Base-by-base conservation (phyloP, 1,140 invertebrate species). In the Drosophila kepulauana region DNA sequence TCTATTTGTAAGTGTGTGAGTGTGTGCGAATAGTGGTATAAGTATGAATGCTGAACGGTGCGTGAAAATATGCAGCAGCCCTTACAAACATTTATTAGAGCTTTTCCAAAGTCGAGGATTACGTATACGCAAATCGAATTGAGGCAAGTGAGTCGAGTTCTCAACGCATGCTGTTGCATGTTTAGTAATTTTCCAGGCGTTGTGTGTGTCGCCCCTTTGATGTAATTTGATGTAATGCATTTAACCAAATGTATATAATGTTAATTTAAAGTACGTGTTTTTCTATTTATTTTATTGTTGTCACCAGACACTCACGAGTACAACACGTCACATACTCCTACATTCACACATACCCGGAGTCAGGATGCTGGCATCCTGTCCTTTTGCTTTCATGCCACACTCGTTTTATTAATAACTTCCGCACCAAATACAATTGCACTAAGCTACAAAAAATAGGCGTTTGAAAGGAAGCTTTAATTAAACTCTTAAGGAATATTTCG, bases 361-460 rank as follows among this genome's bases (percentile, higher is more conserved):
- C 45, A 43, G 48, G 63, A 56, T 11, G 28, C 35, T 54, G 69
- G 28, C 58, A 65, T 64, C n/a, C 35, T 68, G 70, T 61, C 52
- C 62, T 64, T 64, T 70, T 28, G 43, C 64, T 59, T 65, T 69
- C 51, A 48, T 11, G 20, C 16, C 10, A 62, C 72, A 64, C 62
- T 68, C 66, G 58, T 84, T 81, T 78, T 80, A 82, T 87, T 75
- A 82, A 87, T 88, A 87, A 80, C 79, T 77, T 87, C 76, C 80
- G 67, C 73, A 73, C 59, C 62, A 89, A 81, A 88, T 81, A 78
- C 67, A 88, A 81, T 75, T 73, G 84, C 70, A 72, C 69, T 56
- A 28, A 1, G 0, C 33, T 20, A 41, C 43, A 65, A 38, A 20
- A 8, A 8, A 15, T 8, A 2, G 5, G 3, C 25, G 3, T 13